Conservation (phyloP, 1,140 invertebrate genomes). For the Drosophila oshimai region DNA sequence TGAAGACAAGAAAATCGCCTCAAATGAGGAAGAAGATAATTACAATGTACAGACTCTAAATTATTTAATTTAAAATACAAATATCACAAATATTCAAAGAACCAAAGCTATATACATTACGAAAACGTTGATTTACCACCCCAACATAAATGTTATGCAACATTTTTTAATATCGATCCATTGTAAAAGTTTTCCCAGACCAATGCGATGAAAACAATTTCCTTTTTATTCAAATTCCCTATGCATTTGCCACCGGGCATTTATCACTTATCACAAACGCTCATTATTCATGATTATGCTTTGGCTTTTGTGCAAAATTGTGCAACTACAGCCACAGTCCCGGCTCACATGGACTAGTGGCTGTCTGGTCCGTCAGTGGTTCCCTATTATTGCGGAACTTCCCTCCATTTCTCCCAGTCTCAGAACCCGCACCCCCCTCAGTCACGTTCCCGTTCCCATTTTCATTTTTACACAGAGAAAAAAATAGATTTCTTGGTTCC, state of each 20-base stretch:
- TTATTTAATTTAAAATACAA: too few species aligned
- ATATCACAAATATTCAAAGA: too few species aligned
- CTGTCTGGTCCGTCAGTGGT: slow-evolving; percentile 41
- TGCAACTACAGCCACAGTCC: slow-evolving; percentile 62
- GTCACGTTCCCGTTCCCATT: slow-evolving; percentile 16
- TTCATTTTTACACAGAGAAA: background rate
- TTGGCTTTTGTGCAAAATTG: slow-evolving; percentile 81
- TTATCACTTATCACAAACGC: slow-evolving; percentile 78
- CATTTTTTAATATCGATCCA: background rate
- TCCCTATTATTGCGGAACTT: slow-evolving; percentile 32
- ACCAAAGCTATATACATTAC: too few species aligned
- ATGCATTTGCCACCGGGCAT: slow-evolving; percentile 60
- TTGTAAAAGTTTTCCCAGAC: slow-evolving; percentile 6
- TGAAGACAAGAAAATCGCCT: too few species aligned
- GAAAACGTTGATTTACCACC: too few species aligned
- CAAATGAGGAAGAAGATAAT: too few species aligned
- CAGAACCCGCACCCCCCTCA: too few species aligned
- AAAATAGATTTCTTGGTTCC: background rate
- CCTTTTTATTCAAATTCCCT: slow-evolving; percentile 20
- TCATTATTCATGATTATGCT: slow-evolving; percentile 83
- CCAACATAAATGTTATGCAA: background rate
- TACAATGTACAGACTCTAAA: too few species aligned
- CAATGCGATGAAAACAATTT: slow-evolving; percentile 15
- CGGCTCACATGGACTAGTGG: slow-evolving; percentile 31
- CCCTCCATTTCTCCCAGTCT: slow-evolving; percentile 10